These are phyloP conservation scores for Macrotus californicus DNA, from an alignment of 2,113 vertebrate species.

Conservation along the genomic window DNA sequence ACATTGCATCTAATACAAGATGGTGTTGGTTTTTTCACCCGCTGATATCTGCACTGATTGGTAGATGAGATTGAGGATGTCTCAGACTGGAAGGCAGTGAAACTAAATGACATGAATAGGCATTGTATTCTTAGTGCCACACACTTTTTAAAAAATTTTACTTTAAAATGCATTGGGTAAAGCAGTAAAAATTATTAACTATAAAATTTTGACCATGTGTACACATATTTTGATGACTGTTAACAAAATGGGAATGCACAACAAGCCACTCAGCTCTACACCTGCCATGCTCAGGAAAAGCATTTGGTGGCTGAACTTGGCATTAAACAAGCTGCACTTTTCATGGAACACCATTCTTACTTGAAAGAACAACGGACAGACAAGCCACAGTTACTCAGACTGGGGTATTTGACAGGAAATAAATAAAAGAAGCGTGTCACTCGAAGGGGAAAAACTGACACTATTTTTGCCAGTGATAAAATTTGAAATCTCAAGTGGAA, in stretches of 20 bases:
- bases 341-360: constrained; percentile 7
- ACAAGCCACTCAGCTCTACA: background rate
- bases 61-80: background rate
- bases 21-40: background rate
- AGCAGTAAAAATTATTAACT: background rate
- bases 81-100: background rate
- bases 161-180: background rate
- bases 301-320: background rate
- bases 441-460: constrained; percentile 27
- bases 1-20: background rate
- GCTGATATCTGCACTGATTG: background rate
- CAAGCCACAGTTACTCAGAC: constrained; percentile 19
- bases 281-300: background rate
- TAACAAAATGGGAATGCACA: background rate
- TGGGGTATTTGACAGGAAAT: constrained; percentile 35
- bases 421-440: constrained; percentile 5
- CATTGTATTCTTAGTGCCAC: background rate
- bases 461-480: constrained; percentile 29
- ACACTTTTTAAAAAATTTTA: background rate
- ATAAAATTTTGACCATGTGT: background rate
- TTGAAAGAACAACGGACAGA: constrained; percentile 48
- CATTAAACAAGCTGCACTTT: background rate
- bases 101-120: background rate
- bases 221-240: background rate
- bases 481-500: constrained; percentile 35